Percentiles rank a stretch among this genome's conserved stretches.
phyloP scores from a whole-genome alignment of 2,888 invertebrate species.

The Latrodectus hesperus region DNA sequence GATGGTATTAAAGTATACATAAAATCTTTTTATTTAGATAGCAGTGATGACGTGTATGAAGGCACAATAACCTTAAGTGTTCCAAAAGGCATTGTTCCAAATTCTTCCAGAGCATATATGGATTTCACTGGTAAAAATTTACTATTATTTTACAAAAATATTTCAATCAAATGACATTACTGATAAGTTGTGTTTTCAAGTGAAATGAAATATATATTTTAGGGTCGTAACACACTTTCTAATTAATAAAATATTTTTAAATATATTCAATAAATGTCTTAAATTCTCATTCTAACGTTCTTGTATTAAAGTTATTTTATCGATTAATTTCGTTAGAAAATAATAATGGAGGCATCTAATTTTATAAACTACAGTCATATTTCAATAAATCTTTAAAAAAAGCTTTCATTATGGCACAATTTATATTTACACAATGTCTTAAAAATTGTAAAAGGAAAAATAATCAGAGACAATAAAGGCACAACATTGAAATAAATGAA shows the following conservation, averaged over 20 bases:
- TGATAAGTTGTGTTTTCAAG: background rate
- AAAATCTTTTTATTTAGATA: background rate
- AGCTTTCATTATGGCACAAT: too few relatives aligned
- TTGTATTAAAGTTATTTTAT: too few relatives aligned
- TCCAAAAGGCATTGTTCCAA: constrained; percentile 79
- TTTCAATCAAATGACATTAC: background rate
- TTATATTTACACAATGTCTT: too few relatives aligned
- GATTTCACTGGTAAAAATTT: constrained; percentile 74
- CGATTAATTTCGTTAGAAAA: too few relatives aligned
- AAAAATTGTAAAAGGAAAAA: too few relatives aligned
- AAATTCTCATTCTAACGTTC: background rate
- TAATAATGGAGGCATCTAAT: too few relatives aligned
- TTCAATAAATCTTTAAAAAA: too few relatives aligned
- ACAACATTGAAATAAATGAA: too few relatives aligned
- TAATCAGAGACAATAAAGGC: too few relatives aligned
- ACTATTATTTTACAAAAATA: background rate
- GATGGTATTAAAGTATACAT: too few relatives aligned
- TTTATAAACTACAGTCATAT: too few relatives aligned
- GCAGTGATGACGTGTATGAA: background rate
- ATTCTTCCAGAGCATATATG: constrained; percentile 81
- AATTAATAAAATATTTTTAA: background rate
- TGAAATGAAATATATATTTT: background rate
- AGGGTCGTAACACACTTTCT: background rate
- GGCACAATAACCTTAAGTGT: constrained; percentile 74
- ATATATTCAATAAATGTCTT: background rate